Evolutionary conservation across 2,888 invertebrate species (phyloP).

Genomic region (Elegia similella): DNA sequence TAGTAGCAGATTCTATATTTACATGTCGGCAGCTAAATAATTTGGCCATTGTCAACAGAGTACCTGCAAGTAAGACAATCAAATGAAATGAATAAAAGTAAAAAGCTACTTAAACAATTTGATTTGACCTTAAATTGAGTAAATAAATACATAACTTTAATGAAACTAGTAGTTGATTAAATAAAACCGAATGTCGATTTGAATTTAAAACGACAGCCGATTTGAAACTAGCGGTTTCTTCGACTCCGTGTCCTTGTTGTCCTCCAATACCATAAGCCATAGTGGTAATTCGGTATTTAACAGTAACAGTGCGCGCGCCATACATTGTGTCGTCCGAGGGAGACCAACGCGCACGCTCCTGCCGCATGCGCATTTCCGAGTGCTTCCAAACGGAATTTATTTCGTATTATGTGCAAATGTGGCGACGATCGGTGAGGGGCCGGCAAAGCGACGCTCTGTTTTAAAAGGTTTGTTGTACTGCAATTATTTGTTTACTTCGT

Average conservation of each 20-base stretch:
- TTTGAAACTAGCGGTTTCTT: neutral
- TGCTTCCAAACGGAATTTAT: neutral
- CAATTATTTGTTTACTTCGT: no score
- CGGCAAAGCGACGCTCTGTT: neutral
- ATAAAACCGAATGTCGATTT: no score
- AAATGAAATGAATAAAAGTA: no score
- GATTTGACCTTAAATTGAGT: no score
- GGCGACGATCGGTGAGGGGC: neutral
- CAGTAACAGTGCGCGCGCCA: constrained; percentile 35
- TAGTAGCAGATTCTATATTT: no score
- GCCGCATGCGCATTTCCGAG: neutral
- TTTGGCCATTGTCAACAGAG: no score
- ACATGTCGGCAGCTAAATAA: no score
- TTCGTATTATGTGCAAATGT: neutral
- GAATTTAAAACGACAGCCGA: no score
- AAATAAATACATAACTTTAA: no score
- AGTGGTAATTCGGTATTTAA: constrained; percentile 39
- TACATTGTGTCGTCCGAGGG: constrained; percentile 40
- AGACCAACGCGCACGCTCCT: constrained; percentile 34
- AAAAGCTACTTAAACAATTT: no score
- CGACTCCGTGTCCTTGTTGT: constrained; percentile 3
- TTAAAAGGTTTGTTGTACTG: neutral
- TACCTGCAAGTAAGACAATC: no score
- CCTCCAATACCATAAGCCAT: neutral
- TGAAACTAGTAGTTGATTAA: no score